Evolutionary conservation across 2,888 invertebrate genomes (phyloP).

Genomic region (Ophion slaviceki): DNA sequence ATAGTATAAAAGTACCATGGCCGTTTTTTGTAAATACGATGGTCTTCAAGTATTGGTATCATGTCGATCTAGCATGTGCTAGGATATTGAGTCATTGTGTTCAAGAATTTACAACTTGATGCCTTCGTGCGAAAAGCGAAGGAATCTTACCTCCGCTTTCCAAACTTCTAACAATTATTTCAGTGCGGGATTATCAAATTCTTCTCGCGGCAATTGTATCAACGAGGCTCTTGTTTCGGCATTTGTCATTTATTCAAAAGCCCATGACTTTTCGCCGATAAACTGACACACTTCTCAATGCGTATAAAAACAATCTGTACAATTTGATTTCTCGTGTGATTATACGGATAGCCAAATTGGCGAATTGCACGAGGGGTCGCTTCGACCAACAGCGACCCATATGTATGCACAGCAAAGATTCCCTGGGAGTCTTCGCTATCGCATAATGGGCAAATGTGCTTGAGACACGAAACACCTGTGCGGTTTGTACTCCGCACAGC

Average conservation of each 20-base stretch:
- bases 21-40: too few species aligned
- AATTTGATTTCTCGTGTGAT: not conserved
- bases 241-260: not conserved
- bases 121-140: too few species aligned
- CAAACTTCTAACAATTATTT: too few species aligned
- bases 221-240: too few species aligned
- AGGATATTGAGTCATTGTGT: too few species aligned
- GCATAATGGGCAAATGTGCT: not conserved
- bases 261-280: not conserved
- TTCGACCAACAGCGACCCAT: not conserved
- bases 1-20: too few species aligned
- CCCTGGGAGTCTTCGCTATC: constrained; percentile 8
- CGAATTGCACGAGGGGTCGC: not conserved
- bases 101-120: too few species aligned
- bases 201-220: too few species aligned
- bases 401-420: not conserved
- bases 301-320: not conserved
- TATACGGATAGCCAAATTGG: not conserved
- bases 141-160: too few species aligned
- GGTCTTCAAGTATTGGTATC: too few species aligned
- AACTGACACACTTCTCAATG: not conserved
- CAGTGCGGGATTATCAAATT: too few species aligned
- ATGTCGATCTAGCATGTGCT: too few species aligned
- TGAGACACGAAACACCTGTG: constrained; percentile 49
- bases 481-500: constrained; percentile 9